Base-by-base conservation (phyloP, 1,140 invertebrate genomes). In the Drosophila littoralis region DNA sequence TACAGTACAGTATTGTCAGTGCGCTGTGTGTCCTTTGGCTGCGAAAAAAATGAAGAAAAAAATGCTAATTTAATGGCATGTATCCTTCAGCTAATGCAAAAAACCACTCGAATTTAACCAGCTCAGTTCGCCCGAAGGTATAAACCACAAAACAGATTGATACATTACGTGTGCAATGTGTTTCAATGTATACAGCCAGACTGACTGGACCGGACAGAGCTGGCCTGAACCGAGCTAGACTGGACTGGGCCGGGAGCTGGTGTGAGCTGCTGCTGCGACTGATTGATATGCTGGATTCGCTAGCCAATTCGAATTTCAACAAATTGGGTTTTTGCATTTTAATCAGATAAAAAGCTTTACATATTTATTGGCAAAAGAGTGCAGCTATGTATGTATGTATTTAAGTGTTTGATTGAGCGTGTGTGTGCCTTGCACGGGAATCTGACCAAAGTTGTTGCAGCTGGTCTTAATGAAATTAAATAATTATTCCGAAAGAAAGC, bases 321-420 rank as follows among this genome's bases (percentile, higher is more conserved):
- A 88, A 82, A 86, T 86, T 86, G 79, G 64, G 43, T 77, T 86
- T 88, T 77, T 82, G 72, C 76, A 86, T 88, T 86, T 86, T 80
- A 86, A 88, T 86, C 82, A 80, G 83, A 74, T 81, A 82, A 85
- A 85, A 81, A 88, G 82, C 79, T 76, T 79, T 69, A 57, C 48
- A 76, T 68, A 54, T 70, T 54, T 63, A n/a, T 1, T 59, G 42
- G 40, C 22, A 43, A 60, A 35, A 55, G 42, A 42, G 55, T 8
- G 13, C 9, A 22, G 15, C 8, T 6, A 1, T 40, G 28, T n/a
- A 17, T 32, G n/a, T n/a, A 9, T 13, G 13, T 15, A n/a, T 46
- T 1, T 8, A 42, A 40, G 59, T 42, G 42, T 70, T 17, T 12
- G 10, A n/a, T n/a, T 22, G 1, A 12, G 48, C 48, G 35, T 55